Percentiles rank a stretch among this genome's conserved stretches.
These are phyloP conservation scores for Pomatostomus ruficeps DNA, from an alignment of 2,113 vertebrate genomes.

Conservation along the genomic window DNA sequence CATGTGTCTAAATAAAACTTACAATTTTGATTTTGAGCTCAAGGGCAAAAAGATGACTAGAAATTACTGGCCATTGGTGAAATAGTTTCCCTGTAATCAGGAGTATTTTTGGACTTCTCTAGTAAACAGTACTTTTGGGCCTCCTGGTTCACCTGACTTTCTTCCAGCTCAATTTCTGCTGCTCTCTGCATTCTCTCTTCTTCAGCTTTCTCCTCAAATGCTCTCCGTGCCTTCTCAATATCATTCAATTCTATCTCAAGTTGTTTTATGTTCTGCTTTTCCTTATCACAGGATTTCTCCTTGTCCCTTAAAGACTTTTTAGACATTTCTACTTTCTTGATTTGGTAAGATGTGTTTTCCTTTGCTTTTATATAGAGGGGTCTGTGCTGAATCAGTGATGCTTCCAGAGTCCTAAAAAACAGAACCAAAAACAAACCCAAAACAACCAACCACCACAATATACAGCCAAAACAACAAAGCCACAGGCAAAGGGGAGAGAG, in stretches of 20 bases:
- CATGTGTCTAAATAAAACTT: background rate
- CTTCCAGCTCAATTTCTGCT: constrained; percentile 74
- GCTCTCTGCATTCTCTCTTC: constrained; percentile 57
- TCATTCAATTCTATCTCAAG: constrained; percentile 73
- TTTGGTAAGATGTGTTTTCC: constrained; percentile 85
- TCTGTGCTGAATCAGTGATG: constrained; percentile 74
- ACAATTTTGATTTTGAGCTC: background rate
- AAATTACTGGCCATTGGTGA: background rate
- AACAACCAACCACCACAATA: background rate
- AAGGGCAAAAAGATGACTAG: background rate
- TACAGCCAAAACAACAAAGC: background rate
- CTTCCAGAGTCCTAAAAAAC: constrained; percentile 77
- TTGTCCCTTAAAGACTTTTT: constrained; percentile 68
- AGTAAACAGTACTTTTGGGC: background rate
- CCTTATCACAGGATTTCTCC: constrained; percentile 66
- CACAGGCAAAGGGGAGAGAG: background rate
- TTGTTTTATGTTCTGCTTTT: constrained; percentile 77
- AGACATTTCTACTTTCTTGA: constrained; percentile 78
- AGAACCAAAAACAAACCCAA: background rate
- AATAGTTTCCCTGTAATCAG: background rate
- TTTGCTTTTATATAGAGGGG: constrained; percentile 88
- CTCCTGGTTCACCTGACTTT: constrained; percentile 79
- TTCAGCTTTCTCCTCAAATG: constrained; percentile 75
- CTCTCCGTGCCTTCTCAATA: constrained; percentile 74
- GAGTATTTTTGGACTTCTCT: background rate